phyloP scores from a whole-genome alignment of 1,140 invertebrate genomes.

The Agrypnia vestita region DNA sequence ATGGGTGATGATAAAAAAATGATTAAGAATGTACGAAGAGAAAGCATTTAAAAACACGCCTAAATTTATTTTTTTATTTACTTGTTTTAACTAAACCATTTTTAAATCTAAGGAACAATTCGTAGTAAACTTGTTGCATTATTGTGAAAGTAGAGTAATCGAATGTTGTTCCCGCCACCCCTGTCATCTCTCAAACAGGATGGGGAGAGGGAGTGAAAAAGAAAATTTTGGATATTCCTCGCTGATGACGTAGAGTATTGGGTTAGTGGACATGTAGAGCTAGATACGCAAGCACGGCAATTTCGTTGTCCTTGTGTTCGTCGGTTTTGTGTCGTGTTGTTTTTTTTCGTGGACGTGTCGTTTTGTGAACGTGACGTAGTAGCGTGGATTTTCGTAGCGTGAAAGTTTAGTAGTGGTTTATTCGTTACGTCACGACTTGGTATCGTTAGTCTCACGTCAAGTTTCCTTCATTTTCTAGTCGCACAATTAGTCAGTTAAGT shows the following conservation, averaged over 20 bases:
- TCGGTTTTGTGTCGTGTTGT: constrained; percentile 70
- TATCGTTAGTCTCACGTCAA: constrained; percentile 17
- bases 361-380: constrained; percentile 69
- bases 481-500: background rate
- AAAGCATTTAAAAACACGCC: no score
- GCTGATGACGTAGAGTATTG: constrained; percentile 63
- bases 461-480: constrained; percentile 5
- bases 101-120: no score
- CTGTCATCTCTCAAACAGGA: constrained; percentile 52
- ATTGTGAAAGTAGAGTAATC: constrained; percentile 26
- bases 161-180: constrained; percentile 41
- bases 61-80: no score
- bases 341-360: constrained; percentile 64
- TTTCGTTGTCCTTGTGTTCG: constrained; percentile 73
- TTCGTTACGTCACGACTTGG: constrained; percentile 21
- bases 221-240: constrained; percentile 62
- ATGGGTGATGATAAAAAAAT: no score
- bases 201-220: constrained; percentile 60
- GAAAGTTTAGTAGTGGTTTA: constrained; percentile 47
- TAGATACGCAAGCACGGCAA: constrained; percentile 73
- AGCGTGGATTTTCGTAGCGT: constrained; percentile 60
- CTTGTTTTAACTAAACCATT: no score
- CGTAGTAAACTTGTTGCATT: constrained; percentile 40
- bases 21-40: no score
- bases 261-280: constrained; percentile 74